Percentiles rank a stretch among this genome's conserved stretches.
Evolutionary conservation across 2,113 vertebrate species (phyloP).

Genomic region (Otus sunia): DNA sequence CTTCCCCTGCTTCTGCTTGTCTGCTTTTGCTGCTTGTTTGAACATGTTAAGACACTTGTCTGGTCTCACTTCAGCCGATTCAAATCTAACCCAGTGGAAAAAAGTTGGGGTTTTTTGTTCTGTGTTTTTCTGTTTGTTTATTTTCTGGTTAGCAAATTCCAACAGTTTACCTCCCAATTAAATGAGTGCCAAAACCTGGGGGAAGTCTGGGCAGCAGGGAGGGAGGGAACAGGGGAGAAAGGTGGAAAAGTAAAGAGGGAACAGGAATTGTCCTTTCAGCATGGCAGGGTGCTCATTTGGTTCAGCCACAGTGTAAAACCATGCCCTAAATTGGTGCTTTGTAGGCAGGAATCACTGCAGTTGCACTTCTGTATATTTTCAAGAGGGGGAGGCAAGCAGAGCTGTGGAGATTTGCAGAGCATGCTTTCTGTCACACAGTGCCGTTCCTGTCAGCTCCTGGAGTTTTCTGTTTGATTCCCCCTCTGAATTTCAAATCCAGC

Average conservation of each 20-base stretch:
- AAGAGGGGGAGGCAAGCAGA: not conserved
- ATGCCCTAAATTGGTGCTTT: constrained; percentile 12
- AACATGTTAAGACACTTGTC: not conserved
- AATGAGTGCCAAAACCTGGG: not conserved
- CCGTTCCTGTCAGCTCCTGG: not conserved
- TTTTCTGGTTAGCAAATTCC: not conserved
- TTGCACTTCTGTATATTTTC: not conserved
- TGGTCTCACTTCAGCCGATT: not conserved
- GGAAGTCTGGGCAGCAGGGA: not conserved
- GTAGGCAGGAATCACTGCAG: not conserved
- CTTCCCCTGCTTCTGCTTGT: not conserved
- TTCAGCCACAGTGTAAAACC: not conserved
- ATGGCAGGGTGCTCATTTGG: not conserved
- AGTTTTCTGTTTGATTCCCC: not conserved
- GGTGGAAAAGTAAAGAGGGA: not conserved
- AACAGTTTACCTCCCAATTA: not conserved
- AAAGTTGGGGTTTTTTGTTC: not conserved
- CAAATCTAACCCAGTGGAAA: not conserved
- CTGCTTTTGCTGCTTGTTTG: not conserved
- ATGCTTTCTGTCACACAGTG: not conserved
- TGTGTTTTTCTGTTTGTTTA: not conserved
- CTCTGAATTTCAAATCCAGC: not conserved
- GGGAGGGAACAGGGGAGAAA: not conserved
- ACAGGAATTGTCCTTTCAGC: not conserved
- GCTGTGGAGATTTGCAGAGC: not conserved